Base-by-base conservation (phyloP, 1,140 invertebrate genomes). In the Bilobella aurantiaca region DNA sequence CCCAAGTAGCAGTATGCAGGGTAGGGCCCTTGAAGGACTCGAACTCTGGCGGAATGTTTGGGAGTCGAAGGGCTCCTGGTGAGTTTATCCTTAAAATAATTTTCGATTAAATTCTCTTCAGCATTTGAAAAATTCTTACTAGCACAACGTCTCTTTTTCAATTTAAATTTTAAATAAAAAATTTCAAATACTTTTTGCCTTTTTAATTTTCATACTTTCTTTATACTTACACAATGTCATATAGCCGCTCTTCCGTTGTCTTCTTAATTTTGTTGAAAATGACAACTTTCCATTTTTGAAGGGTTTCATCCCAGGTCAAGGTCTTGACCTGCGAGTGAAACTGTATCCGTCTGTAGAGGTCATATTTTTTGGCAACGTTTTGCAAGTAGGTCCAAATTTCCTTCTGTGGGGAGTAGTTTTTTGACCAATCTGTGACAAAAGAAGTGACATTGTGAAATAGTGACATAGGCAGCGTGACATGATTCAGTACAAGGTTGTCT, bases 1-100 rank as follows among this genome's bases (percentile, higher is more conserved):
- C 28, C 69, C 69, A 71, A 29, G 59, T 57, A 14, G 64, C 69
- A 0, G 69, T 60, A 46, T 71, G 69, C 25, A 71, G 49, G 1
- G 53, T 60, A 3, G 42, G 25, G 0, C 69, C 69, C 53, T 53
- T 59, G 32, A 68, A 71, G 3, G 60, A 23, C 1, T 61, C n/a
- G 42, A 71, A 71, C 47, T 68, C 60, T 46, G 62, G 25, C 2
- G 69, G 69, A 23, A 49, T 64, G 0, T 60, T 12, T 21, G 66
- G 64, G 1, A 23, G 34, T 14, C 66, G 62, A 12, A 64, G 27
- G 34, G 5, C 25, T 27, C 66, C 66, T 28, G 31, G 18, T 46
- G 32, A 58, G 30, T 59, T 63, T 18, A 67, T 63, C 28, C 66
- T 67, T 53, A 5, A 58, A 60, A n/a, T 32, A 21, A 60, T 60